These are phyloP conservation scores for Parthenolecanium corni DNA, from an alignment of 2,888 invertebrate genomes.

Conservation along the genomic window DNA sequence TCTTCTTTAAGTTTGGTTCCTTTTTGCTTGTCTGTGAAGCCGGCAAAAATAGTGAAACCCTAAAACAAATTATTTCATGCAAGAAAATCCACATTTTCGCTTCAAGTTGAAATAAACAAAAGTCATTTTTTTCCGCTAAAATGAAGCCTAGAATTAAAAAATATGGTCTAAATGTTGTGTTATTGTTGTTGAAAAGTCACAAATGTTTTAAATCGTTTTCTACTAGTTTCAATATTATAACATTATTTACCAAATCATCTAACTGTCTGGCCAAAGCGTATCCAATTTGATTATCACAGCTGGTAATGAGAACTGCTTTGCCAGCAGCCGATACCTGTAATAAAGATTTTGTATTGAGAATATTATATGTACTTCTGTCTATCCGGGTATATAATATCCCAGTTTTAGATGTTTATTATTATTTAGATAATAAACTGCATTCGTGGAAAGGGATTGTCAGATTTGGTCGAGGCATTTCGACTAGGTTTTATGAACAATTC, in stretches of 20 bases:
- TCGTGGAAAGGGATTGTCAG: neutral
- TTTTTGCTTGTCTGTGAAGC: conserved; percentile 57
- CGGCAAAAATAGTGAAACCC: conserved; percentile 82
- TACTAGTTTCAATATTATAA: no score
- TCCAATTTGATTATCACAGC: conserved; percentile 67
- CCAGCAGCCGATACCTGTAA: conserved; percentile 65
- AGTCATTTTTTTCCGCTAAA: neutral
- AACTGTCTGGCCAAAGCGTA: conserved; percentile 63
- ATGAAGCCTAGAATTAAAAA: neutral
- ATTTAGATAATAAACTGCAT: neutral
- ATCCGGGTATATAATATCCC: neutral
- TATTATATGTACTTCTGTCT: neutral
- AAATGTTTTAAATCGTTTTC: neutral
- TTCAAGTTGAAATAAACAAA: neutral
- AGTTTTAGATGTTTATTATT: no score
- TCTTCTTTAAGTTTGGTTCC: conserved; percentile 64
- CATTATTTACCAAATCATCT: conserved; percentile 58
- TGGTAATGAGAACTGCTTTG: conserved; percentile 72
- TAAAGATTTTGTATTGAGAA: neutral
- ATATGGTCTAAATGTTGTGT: neutral
- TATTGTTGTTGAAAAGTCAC: neutral
- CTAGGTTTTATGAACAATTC: no score
- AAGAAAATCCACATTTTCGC: neutral
- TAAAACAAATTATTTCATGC: conserved; percentile 33
- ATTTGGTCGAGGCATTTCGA: no score